A percentile compares a stretch with the other conserved stretches of the same genome.
These are phyloP conservation scores for Aphis craccivora DNA, from an alignment of 1,140 invertebrate species.

Conservation along the genomic window DNA sequence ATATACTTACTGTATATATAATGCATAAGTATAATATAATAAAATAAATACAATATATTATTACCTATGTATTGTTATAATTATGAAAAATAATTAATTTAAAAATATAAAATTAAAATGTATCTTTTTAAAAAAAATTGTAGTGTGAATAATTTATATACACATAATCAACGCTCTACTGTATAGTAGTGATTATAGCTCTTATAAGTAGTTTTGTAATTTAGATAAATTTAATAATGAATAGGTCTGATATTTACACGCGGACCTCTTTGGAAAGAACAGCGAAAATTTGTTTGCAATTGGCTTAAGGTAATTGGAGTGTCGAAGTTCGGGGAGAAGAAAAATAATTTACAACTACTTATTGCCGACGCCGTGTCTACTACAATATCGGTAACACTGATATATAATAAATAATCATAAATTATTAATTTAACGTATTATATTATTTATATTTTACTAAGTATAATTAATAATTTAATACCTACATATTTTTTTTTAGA, in stretches of 20 bases:
- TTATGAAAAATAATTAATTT: too few species aligned
- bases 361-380: conserved; percentile 72
- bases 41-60: too few species aligned
- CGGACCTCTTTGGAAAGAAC: conserved; percentile 82
- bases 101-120: too few species aligned
- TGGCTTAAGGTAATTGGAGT: conserved; percentile 81
- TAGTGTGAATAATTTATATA: too few species aligned
- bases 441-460: not conserved
- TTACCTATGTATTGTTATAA: too few species aligned
- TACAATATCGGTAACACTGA: conserved; percentile 64
- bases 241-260: conserved; percentile 82
- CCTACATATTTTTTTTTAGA: conserved; percentile 31
- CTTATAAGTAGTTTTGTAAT: conserved; percentile 60
- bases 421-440: not conserved
- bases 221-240: conserved; percentile 27
- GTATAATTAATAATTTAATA: not conserved
- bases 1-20: too few species aligned
- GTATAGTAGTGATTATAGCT: conserved; percentile 38
- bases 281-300: conserved; percentile 75
- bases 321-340: conserved; percentile 70
- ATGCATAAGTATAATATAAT: too few species aligned
- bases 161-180: too few species aligned
- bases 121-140: too few species aligned
- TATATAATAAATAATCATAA: not conserved
- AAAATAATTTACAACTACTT: conserved; percentile 72